Evolutionary conservation across 1,140 invertebrate genomes (phyloP).

Genomic region (Drosophila jambulina): DNA sequence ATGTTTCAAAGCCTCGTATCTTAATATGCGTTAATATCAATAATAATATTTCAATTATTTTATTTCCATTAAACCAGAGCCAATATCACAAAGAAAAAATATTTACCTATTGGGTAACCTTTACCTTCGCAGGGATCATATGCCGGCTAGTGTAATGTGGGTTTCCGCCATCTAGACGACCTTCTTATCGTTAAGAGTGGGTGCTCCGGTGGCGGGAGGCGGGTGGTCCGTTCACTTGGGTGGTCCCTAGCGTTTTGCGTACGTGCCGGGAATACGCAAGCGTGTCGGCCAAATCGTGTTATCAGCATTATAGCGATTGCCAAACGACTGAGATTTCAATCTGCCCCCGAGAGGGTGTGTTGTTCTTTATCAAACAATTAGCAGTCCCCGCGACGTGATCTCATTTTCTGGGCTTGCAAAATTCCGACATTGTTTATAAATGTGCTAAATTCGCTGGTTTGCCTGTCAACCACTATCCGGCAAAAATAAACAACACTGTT

Average conservation of each 20-base stretch:
- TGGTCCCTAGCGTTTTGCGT: conserved; percentile 55
- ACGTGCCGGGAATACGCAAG: conserved; percentile 63
- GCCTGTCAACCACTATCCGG: conserved; percentile 29
- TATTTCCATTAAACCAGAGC: too few relatives aligned
- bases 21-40: too few relatives aligned
- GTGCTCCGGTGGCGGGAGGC: conserved; percentile 26
- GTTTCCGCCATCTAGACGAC: not conserved
- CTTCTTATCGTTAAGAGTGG: conserved; percentile 36
- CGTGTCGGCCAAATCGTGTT: conserved; percentile 32
- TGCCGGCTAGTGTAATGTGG: not conserved
- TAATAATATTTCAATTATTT: too few relatives aligned
- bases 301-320: conserved; percentile 39
- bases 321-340: conserved; percentile 41
- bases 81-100: too few relatives aligned
- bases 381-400: conserved; percentile 49
- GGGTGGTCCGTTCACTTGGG: conserved; percentile 44
- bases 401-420: conserved; percentile 20
- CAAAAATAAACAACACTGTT: conserved; percentile 43
- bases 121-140: not conserved
- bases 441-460: conserved; percentile 32
- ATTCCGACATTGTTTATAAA: conserved; percentile 31
- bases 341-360: conserved; percentile 34
- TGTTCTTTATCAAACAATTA: conserved; percentile 75
- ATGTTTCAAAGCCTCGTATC: too few relatives aligned
- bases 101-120: too few relatives aligned